Base-by-base conservation (phyloP, 1,140 invertebrate species). In the Dinothrombium tinctorium region DNA sequence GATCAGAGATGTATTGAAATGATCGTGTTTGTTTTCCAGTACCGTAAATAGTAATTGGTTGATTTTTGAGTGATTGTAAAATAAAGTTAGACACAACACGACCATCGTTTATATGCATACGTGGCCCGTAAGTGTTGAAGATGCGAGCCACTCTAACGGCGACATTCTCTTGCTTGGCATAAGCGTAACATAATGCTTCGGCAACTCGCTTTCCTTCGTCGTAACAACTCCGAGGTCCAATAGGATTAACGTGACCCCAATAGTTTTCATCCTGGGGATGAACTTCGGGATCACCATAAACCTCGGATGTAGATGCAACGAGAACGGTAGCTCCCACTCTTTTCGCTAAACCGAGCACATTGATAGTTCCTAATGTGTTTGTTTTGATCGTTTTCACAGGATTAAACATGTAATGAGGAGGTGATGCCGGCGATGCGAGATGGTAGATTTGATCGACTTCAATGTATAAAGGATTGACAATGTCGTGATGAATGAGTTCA, bases 361-460 rank as follows among this genome's bases (percentile, higher is more conserved):
- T 99, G 47, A 98, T 95, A n/a, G 94, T 98, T 2, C 90, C 90
- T 48, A 99, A 67, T 14, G 89, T 94, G 59, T 98, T 99, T 2
- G 92, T 98, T 60, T 99, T 99, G 42, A 99, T 89, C 15, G 94
- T 99, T 63, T 99, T 98, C 0, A 99, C 90, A 25, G 92, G 92
- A 68, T 99, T 99, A 51, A 84, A 76, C 92, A 98, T 98, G 54
- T 99, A 99, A 63, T 99, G 90, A 2, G 87, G 87, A 33, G 94
- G 94, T 51, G 84, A 92, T 3, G 94, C 94, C 22, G 92, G 94
- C 54, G 86, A 95, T 2, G 94, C 92, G 48, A 99, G 64, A 61
- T 99, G 92, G 61, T 98, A 99, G 54, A 99, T 95, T 65, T 99
- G 81, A 61, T 99, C 92, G 15, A 96, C 83, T 69, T 99, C 94